Base-by-base conservation (phyloP, 1,140 invertebrate species). In the Tribolium castaneum region DNA sequence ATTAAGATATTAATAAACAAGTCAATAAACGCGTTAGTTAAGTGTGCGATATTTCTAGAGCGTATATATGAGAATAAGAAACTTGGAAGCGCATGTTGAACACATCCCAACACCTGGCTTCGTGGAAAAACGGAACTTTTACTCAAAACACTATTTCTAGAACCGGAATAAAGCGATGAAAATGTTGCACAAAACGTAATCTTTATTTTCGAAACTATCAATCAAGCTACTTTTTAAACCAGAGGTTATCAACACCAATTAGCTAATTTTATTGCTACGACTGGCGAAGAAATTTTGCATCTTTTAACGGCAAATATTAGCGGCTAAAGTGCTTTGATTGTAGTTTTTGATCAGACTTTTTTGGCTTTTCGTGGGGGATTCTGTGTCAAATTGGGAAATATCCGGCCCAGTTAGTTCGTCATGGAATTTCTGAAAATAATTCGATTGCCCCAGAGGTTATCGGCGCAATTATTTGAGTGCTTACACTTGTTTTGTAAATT, bases 1-100 rank as follows among this genome's bases (percentile, higher is more conserved):
- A 81, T 81, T 81, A 78, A 79, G 78, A 59, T 80, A 80, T 81
- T 81, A 81, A 81, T 81, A 81, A 79, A 62, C 75, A 78, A 81
- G 80, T 81, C 80, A 81, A 81, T 81, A 81, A 81, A 81, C 80
- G 80, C 80, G 78, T 81, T 81, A 78, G 59, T 59, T 59, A 59
- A 59, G 16, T 59, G 25, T 56, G 71, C 25, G 52, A 72, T 75
- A 75, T 75, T 75, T 75, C 72, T 75, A 59, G 72, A 75, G 34
- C 50, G 22, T 59, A 52, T 19, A 19, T 19, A 19, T 52, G 51
- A 19, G 16, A 14, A 13, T 7, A 14, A 14, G 16, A 52, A 14
- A 12, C 12, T 52, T 52, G 13, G 3, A 52, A 14, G 6, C 16
- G 13, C 13, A 52, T 52, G 12, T 12, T 52, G 10, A 52, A 19